Evolutionary conservation across 2,797 vertebrate species (phyloP), one percentile per base, ranked within the genome.

Genomic region (Gymnopithys bicolor): DNA sequence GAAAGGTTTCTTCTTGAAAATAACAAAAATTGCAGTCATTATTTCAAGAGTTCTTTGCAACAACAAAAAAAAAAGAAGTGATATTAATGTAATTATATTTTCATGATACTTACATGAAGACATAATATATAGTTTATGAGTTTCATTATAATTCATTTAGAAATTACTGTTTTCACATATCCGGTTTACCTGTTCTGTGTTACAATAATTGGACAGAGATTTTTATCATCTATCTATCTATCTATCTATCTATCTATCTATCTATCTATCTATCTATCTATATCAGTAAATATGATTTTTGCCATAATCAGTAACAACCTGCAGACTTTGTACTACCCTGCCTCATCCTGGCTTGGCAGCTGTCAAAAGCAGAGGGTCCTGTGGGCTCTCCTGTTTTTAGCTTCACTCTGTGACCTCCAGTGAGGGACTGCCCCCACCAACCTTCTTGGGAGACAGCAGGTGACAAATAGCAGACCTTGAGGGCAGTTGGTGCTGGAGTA

Each of bases 401-500:
- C 24, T 67, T 80, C 52, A 59, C 9, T 18, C 22, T n/a, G 37
- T 39, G 64, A n/a, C 66, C n/a, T 58, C 18, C 35, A 66, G 2
- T 0, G 0, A 28, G 28, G 25, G 28, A 12, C 28, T 49, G 24
- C 6, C 14, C 13, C 3, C 2, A 32, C 2, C 1, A 2, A 33
- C 16, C 13, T 8, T 24, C 30, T 14, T 37, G 25, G 33, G 46
- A 69, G 5, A 9, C 67, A 66, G 32, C 1, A 3, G 2, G 4
- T 51, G n/a, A 37, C 52, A 70, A 60, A 84, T 1, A 25, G 33
- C 10, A 73, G n/a, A n/a, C 16, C 30, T 7, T 6, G n/a, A 35
- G 17, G 53, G 18, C 5, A 69, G 1, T 27, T 74, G 45, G 19
- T 33, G 13, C 28, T 55, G 28, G 19, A 13, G 14, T 7, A 70